Conservation (phyloP, 2,888 invertebrate species). For the Acholoe squamosa region DNA sequence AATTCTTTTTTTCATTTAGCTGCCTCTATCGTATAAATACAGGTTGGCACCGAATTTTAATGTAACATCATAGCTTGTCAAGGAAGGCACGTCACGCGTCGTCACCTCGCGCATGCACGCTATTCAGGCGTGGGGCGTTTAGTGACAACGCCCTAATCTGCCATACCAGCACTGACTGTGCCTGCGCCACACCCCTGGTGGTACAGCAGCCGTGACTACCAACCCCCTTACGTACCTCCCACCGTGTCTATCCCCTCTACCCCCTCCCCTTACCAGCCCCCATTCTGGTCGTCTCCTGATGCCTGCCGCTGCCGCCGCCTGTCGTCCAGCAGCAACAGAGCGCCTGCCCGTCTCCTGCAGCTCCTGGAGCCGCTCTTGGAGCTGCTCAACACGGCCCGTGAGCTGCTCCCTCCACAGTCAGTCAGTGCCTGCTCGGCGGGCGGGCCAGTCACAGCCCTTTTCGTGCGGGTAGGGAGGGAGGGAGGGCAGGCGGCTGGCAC, state of each 20-base stretch:
- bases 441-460: neutral
- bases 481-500: neutral
- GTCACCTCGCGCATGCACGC: no score
- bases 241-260: neutral
- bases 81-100: neutral
- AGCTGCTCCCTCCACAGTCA: neutral
- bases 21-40: no score
- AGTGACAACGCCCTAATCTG: neutral
- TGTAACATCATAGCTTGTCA: neutral
- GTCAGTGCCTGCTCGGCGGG: neutral
- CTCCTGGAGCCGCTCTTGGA: neutral
- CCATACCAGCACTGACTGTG: neutral
- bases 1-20: no score
- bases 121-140: no score
- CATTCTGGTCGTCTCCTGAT: neutral
- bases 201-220: neutral
- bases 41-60: neutral
- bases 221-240: neutral
- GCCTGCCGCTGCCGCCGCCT: constrained; percentile 12
- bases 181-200: neutral
- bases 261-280: neutral
- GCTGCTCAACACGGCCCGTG: neutral
- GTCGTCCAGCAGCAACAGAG: neutral
- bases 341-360: neutral
- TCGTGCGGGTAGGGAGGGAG: constrained; percentile 2